phyloP scores from a whole-genome alignment of 2,888 invertebrate species.

The Monochamus alternatus region DNA sequence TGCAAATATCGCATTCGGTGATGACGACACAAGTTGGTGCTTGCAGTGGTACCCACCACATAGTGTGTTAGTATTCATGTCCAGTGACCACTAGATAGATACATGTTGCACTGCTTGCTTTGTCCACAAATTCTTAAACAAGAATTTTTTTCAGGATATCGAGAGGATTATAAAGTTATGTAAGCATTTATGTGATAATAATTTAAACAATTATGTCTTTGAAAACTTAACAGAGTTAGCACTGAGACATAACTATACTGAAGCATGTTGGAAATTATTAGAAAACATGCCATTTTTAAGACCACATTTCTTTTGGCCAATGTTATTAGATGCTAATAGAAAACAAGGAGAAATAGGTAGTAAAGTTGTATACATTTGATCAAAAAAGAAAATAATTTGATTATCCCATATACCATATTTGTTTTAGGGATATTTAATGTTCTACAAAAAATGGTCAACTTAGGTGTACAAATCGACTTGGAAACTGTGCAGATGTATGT shows the following conservation, averaged over 20 bases:
- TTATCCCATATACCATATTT: background rate
- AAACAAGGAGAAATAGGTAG: constrained; percentile 74
- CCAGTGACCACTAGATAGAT: too few relatives aligned
- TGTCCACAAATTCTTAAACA: too few relatives aligned
- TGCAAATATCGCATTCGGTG: too few relatives aligned
- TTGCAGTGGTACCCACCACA: too few relatives aligned
- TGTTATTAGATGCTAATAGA: constrained; percentile 72
- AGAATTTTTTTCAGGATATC: constrained; percentile 69
- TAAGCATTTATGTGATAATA: constrained; percentile 71
- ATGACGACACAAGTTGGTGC: too few relatives aligned
- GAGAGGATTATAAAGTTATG: constrained; percentile 70
- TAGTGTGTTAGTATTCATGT: too few relatives aligned
- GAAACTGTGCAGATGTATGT: constrained; percentile 75
- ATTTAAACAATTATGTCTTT: constrained; percentile 71
- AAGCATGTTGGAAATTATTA: constrained; percentile 71
- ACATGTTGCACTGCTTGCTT: too few relatives aligned
- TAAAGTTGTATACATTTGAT: background rate
- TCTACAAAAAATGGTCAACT: constrained; percentile 73
- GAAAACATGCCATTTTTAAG: constrained; percentile 65
- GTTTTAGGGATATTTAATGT: constrained; percentile 73
- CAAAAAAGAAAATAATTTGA: constrained; percentile 8
- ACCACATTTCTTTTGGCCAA: constrained; percentile 81
- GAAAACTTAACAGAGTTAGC: constrained; percentile 69
- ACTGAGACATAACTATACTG: constrained; percentile 71
- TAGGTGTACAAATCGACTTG: constrained; percentile 74